A percentile compares a stretch with the other conserved stretches of the same genome.
phyloP scores from a whole-genome alignment of 2,888 invertebrate species.

The Incurvaria masculella region DNA sequence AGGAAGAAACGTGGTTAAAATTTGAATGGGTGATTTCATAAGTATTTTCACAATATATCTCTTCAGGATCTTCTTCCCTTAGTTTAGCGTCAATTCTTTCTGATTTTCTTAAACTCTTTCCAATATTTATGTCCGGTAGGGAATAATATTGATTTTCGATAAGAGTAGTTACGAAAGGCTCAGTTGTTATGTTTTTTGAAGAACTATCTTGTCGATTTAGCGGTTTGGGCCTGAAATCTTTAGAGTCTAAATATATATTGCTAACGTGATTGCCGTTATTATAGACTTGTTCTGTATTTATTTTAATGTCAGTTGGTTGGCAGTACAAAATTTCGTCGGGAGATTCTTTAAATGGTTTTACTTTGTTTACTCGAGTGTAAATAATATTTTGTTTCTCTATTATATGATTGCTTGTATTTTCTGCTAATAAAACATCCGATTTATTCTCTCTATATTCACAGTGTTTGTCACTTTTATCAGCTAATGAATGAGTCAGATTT shows the following conservation, averaged over 20 bases:
- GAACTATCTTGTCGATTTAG: constrained; percentile 31
- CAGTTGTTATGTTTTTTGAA: constrained; percentile 45
- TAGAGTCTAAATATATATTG: constrained; percentile 41
- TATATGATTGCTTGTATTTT: constrained; percentile 25
- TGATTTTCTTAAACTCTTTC: constrained; percentile 66
- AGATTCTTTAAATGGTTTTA: constrained; percentile 19
- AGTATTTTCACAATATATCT: constrained; percentile 40
- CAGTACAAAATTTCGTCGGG: constrained; percentile 5
- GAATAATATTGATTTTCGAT: constrained; percentile 69
- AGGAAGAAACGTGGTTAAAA: constrained; percentile 38
- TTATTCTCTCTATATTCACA: constrained; percentile 43
- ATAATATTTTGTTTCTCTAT: constrained; percentile 33
- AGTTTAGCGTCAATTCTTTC: constrained; percentile 70
- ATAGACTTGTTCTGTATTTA: neutral
- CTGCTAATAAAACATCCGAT: constrained; percentile 28
- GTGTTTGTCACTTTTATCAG: constrained; percentile 53
- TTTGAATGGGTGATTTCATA: constrained; percentile 47
- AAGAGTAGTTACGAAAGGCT: constrained; percentile 50
- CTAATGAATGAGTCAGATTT: constrained; percentile 48
- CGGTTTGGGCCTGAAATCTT: constrained; percentile 37
- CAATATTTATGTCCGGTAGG: constrained; percentile 66
- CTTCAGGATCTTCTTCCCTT: constrained; percentile 49
- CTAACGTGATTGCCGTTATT: constrained; percentile 40
- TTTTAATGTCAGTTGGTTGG: neutral
- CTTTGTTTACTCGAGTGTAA: constrained; percentile 47